A percentile compares a stretch with the other conserved stretches of the same genome.
Conservation (phyloP, 2,888 invertebrate species). For the Flexamia atlantica region DNA sequence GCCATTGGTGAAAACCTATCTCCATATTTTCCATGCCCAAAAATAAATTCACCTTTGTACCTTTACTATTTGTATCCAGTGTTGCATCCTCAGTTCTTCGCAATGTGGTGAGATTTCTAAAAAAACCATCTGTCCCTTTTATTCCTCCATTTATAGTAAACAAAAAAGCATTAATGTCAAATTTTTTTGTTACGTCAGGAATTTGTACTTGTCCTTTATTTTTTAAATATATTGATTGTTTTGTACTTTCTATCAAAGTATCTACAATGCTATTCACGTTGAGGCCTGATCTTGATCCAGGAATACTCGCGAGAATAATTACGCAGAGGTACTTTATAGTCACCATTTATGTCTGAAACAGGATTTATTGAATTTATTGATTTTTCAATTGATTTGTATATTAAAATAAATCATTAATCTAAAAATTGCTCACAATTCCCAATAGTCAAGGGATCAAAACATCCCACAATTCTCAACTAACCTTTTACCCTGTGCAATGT, state of each 20-base stretch:
- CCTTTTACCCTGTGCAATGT: too few relatives aligned
- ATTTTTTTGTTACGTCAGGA: slow-evolving; percentile 1
- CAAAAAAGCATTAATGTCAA: background rate
- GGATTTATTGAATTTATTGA: too few relatives aligned
- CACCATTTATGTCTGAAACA: background rate
- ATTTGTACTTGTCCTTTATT: slow-evolving; percentile 3
- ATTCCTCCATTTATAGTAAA: background rate
- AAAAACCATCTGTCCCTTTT: slow-evolving; percentile 24
- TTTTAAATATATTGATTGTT: background rate
- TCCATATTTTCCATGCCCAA: slow-evolving; percentile 32
- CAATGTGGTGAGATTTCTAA: slow-evolving; percentile 30
- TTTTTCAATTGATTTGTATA: too few relatives aligned
- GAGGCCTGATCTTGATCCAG: background rate
- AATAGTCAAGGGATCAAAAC: too few relatives aligned
- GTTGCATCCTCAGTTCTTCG: slow-evolving; percentile 1
- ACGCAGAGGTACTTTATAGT: background rate
- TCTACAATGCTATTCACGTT: slow-evolving; percentile 13
- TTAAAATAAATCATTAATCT: too few relatives aligned
- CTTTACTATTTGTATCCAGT: background rate
- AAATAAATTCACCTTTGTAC: background rate
- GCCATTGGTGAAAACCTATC: slow-evolving; percentile 9
- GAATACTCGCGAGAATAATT: background rate
- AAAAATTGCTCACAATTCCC: too few relatives aligned
- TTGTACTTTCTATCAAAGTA: background rate
- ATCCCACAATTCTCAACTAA: too few relatives aligned